Conservation (phyloP, 2,797 vertebrate species). For the Tokudaia muenninki region DNA sequence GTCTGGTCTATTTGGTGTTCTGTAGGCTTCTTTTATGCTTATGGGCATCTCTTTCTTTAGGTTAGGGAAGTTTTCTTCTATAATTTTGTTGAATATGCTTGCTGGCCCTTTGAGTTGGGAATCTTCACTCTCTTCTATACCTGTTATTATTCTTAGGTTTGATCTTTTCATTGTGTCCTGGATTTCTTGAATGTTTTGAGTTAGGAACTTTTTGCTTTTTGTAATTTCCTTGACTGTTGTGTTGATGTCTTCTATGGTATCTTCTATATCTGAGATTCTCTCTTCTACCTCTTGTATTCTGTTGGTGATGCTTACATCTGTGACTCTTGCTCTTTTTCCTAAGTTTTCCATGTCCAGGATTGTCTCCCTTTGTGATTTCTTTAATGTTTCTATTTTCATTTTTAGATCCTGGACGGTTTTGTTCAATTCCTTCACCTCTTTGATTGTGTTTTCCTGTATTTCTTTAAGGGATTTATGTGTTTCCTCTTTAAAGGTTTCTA, state of each 20-base stretch:
- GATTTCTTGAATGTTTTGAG: neutral
- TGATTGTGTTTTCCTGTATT: neutral
- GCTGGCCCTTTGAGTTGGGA: neutral
- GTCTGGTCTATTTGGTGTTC: neutral
- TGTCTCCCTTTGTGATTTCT: neutral
- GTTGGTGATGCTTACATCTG: neutral
- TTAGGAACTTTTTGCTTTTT: neutral
- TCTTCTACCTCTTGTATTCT: neutral
- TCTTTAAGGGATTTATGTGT: neutral
- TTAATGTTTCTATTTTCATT: neutral
- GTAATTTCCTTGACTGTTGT: neutral
- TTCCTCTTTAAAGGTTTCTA: neutral
- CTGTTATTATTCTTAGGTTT: neutral
- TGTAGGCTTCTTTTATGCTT: no score
- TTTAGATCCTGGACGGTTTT: neutral
- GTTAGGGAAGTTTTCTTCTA: neutral
- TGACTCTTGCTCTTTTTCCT: neutral
- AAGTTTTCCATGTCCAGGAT: neutral
- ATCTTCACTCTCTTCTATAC: neutral
- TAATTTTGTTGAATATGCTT: neutral
- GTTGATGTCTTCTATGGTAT: neutral
- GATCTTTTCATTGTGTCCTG: neutral
- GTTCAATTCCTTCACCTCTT: neutral
- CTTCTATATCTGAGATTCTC: neutral
- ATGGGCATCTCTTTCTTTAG: no score